These are phyloP conservation scores for Acanthochromis polyacanthus DNA, from an alignment of 2,113 vertebrate genomes.

Conservation along the genomic window DNA sequence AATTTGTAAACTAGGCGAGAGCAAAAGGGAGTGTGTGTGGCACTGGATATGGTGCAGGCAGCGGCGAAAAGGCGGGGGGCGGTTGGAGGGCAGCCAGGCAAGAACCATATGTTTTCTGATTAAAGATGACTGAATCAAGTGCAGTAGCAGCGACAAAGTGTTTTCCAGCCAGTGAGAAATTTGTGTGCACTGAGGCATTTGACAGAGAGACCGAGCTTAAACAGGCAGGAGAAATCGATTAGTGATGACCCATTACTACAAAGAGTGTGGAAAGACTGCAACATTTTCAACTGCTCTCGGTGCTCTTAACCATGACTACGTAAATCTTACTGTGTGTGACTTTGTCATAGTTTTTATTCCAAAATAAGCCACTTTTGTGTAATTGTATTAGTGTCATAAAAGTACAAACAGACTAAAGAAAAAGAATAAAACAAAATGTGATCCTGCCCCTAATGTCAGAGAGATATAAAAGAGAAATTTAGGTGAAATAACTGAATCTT, in stretches of 20 bases:
- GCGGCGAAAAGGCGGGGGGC: conserved; percentile 26
- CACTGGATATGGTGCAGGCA: conserved; percentile 33
- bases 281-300: conserved; percentile 36
- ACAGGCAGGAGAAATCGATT: conserved; percentile 77
- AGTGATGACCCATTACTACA: conserved; percentile 71
- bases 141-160: conserved; percentile 59
- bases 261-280: conserved; percentile 43
- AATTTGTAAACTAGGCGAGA: conserved; percentile 82
- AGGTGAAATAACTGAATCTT: conserved; percentile 36
- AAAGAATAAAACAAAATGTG: conserved; percentile 29
- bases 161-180: conserved; percentile 60
- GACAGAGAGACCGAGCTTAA: conserved; percentile 64
- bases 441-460: conserved; percentile 44
- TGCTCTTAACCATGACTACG: conserved; percentile 30
- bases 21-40: conserved; percentile 65
- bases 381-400: conserved; percentile 47
- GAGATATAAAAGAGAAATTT: conserved; percentile 65
- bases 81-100: conserved; percentile 6
- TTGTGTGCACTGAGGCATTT: conserved; percentile 59
- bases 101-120: conserved; percentile 73
- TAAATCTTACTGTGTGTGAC: conserved; percentile 49
- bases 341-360: conserved; percentile 23
- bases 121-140: conserved; percentile 75
- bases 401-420: conserved; percentile 9
- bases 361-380: conserved; percentile 52